Base-by-base conservation (phyloP, 2,888 invertebrate genomes). In the Andrena bicolor region DNA sequence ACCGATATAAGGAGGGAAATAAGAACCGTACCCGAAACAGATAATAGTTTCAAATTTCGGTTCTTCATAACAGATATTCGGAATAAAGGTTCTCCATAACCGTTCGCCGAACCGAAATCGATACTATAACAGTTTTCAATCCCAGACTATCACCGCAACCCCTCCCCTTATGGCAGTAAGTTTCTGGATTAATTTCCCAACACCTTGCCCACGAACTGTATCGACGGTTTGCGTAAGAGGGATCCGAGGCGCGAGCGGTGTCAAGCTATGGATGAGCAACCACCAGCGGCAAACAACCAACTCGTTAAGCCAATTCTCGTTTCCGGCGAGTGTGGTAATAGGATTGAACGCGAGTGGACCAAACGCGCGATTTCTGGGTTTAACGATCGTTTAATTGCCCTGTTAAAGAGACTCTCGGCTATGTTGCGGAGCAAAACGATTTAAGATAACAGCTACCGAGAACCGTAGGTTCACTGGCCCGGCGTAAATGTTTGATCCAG, bases 231-330 rank as follows among this genome's bases (percentile, higher is more conserved):
- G 82, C 71, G 76, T 68, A 81, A 84, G 80, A 63, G 48, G 32
- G 65, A 71, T 64, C 66, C 28, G 58, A 83, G 70, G 80, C 76
- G 69, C 58, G 63, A 68, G 53, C 56, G 53, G 30, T 60, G 83
- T 84, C 76, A 78, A 63, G 80, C 77, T 77, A 41, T 76, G 81
- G 76, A 84, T 60, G 84, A 78, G 60, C 79, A 80, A 63, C 73
- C 58, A 49, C 73, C 66, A 64, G 70, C 78, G 69, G 71, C 73
- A 58, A 64, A 72, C 78, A 74, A 63, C 48, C 53, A 61, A 76
- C 56, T 81, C 74, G 66, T 86, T 86, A 86, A 76, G 53, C 80
- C 63, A 65, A 76, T 80, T 86, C 72, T 58, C 74, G 76, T 71
- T 83, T 86, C 82, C 86, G 80, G 76, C 72, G 63, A 74, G 61